These are phyloP conservation scores for Pterostichus madidus DNA, from an alignment of 2,888 invertebrate genomes.

Conservation along the genomic window DNA sequence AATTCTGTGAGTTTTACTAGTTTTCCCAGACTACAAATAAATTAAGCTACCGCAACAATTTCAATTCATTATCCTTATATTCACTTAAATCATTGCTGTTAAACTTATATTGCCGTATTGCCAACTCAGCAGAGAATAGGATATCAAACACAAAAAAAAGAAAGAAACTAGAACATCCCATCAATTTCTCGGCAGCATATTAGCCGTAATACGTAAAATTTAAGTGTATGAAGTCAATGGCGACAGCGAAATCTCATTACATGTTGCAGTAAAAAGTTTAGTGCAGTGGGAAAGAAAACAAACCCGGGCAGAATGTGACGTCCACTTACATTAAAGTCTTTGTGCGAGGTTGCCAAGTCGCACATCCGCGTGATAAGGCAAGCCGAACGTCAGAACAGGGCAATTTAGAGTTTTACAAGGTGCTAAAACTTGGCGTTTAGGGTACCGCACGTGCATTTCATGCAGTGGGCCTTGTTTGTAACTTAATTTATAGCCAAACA, in stretches of 20 bases:
- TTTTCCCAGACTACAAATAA: neutral
- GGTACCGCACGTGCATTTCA: constrained; percentile 45
- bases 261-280: constrained; percentile 44
- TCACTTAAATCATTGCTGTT: too few relatives aligned
- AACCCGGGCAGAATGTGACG: constrained; percentile 11
- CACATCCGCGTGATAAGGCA: constrained; percentile 20
- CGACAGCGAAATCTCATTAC: constrained; percentile 49
- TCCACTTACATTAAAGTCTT: constrained; percentile 50
- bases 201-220: neutral
- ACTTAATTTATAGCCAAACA: constrained; percentile 63
- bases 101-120: too few relatives aligned
- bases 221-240: constrained; percentile 46
- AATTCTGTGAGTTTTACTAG: neutral
- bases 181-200: neutral
- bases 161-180: neutral
- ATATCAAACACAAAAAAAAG: too few relatives aligned
- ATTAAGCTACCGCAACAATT: neutral
- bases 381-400: constrained; percentile 21
- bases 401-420: constrained; percentile 62
- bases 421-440: constrained; percentile 55
- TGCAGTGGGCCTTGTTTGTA: constrained; percentile 56
- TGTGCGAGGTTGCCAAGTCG: constrained; percentile 36
- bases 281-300: constrained; percentile 13
- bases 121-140: too few relatives aligned
- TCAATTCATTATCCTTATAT: constrained; percentile 5